A percentile compares a stretch with the other conserved stretches of the same genome.
Conservation (phyloP, 2,113 vertebrate species). For the Embiotoca jacksoni region DNA sequence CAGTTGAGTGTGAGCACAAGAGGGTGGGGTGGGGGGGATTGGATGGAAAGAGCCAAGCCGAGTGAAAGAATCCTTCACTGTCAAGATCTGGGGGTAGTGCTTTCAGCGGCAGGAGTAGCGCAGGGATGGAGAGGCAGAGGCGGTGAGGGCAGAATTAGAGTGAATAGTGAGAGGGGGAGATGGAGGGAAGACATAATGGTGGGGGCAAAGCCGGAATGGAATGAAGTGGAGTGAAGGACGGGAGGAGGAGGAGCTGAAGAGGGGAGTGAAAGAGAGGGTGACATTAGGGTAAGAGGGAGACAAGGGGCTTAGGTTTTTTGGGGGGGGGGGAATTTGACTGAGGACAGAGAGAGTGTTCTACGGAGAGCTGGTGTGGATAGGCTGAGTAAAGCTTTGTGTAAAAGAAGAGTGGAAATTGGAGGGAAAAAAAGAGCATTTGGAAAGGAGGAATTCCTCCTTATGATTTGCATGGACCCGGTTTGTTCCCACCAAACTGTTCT, state of each 20-base stretch:
- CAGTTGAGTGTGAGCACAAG: constrained; percentile 48
- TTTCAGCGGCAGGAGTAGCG: constrained; percentile 49
- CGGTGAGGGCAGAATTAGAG: constrained; percentile 65
- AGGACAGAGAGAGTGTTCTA: constrained; percentile 11
- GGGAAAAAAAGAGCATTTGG: not conserved
- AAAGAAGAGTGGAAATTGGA: constrained; percentile 28
- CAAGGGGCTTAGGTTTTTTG: constrained; percentile 32
- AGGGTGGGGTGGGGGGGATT: not conserved
- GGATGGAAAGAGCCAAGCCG: constrained; percentile 58
- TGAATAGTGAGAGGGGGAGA: constrained; percentile 56
- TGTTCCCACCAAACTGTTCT: constrained; percentile 39
- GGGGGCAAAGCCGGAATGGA: constrained; percentile 67
- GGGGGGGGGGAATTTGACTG: constrained; percentile 2
- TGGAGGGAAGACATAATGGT: constrained; percentile 62
- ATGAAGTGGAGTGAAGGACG: constrained; percentile 70
- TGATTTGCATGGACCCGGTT: constrained; percentile 25
- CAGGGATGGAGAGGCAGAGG: constrained; percentile 48
- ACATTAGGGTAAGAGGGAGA: constrained; percentile 70
- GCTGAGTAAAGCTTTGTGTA: constrained; percentile 47
- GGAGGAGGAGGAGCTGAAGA: constrained; percentile 56
- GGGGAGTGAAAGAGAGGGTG: constrained; percentile 48
- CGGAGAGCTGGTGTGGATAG: constrained; percentile 16
- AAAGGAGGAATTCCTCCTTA: constrained; percentile 29
- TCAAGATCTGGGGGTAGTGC: constrained; percentile 54
- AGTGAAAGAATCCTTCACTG: constrained; percentile 72